A percentile compares a stretch with the other conserved stretches of the same genome.
phyloP scores from a whole-genome alignment of 2,797 vertebrate genomes.

The Trachops cirrhosus region DNA sequence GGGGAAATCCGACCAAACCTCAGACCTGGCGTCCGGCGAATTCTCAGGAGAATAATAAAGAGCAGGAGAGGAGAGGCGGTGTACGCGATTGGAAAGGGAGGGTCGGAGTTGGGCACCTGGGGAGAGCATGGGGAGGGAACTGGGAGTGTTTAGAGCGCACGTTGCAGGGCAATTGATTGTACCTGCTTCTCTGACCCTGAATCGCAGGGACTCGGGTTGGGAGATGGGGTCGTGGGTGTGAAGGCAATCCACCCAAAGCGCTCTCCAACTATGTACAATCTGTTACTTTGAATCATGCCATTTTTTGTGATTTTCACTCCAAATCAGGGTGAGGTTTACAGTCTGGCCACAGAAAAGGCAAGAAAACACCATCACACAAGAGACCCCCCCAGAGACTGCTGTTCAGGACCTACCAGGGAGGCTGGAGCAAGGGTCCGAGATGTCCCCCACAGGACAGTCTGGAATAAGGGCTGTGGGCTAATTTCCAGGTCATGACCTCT shows the following conservation, averaged over 20 bases:
- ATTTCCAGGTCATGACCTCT: constrained; percentile 66
- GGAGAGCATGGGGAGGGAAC: neutral
- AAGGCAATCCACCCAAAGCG: neutral
- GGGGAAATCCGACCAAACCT: neutral
- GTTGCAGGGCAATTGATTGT: neutral
- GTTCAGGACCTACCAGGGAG: neutral
- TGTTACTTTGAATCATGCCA: neutral
- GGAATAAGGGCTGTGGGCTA: neutral
- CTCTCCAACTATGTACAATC: neutral
- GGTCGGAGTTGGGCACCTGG: neutral
- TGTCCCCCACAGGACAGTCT: neutral
- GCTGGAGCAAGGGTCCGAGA: neutral
- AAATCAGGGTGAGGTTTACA: neutral
- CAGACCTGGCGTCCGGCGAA: neutral
- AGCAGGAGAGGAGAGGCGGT: neutral
- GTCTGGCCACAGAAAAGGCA: neutral
- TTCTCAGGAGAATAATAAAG: neutral
- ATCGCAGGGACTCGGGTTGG: neutral
- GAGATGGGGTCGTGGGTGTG: neutral
- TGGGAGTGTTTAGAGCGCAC: neutral
- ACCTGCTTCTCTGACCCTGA: neutral
- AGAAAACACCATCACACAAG: neutral
- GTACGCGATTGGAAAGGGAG: neutral
- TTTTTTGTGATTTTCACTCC: neutral
- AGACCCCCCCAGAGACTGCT: neutral